Evolutionary conservation across 2,113 vertebrate species (phyloP).

Genomic region (Xyrauchen texanus): DNA sequence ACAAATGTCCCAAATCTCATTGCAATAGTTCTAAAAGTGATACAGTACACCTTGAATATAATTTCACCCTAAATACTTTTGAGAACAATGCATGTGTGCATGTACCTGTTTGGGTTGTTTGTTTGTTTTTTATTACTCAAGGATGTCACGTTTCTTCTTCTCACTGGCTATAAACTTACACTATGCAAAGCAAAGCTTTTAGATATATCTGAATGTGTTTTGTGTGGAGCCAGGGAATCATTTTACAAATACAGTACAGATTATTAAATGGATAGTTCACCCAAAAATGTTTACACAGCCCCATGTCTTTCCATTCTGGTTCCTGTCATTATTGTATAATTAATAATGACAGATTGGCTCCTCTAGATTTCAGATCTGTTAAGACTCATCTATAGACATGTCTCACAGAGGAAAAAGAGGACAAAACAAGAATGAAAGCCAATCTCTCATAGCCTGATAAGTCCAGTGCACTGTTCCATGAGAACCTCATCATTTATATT

Average conservation of each 20-base stretch:
- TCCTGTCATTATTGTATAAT: slow-evolving; percentile 5
- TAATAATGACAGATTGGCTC: slow-evolving; percentile 1
- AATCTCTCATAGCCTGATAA: not conserved
- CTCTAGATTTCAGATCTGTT: slow-evolving; percentile 20
- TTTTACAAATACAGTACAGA: not conserved
- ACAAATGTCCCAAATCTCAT: slow-evolving; percentile 59
- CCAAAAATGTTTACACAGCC: too few species aligned
- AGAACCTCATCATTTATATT: slow-evolving; percentile 8
- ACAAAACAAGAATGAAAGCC: slow-evolving; percentile 14
- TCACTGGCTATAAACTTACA: not conserved
- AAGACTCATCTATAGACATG: not conserved
- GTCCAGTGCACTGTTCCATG: not conserved
- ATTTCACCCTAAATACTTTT: slow-evolving; percentile 63
- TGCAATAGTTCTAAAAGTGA: slow-evolving; percentile 47
- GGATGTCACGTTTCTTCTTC: not conserved
- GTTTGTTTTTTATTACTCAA: not conserved
- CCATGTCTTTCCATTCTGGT: too few species aligned
- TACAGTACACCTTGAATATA: slow-evolving; percentile 47
- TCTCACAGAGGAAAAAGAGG: slow-evolving; percentile 6
- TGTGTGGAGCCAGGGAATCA: not conserved
- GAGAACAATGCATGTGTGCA: not conserved
- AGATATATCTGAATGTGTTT: not conserved
- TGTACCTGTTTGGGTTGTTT: not conserved
- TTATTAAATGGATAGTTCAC: too few species aligned
- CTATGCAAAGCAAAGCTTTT: slow-evolving; percentile 1